A percentile compares a stretch with the other conserved stretches of the same genome.
phyloP scores from a whole-genome alignment of 1,140 invertebrate species.

The Limonius californicus region DNA sequence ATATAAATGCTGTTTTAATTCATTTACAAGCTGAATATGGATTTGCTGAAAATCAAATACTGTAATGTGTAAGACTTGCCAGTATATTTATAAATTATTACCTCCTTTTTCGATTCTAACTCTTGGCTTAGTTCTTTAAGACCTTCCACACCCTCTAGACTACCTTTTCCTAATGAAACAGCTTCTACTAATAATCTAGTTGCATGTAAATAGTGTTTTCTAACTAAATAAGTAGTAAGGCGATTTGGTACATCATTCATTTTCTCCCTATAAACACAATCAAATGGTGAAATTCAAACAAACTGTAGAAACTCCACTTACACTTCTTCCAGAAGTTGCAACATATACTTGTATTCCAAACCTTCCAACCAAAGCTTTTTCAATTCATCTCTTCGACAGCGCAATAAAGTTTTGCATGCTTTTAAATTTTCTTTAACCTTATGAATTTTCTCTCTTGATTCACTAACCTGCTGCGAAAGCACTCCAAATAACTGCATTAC shows the following conservation, averaged over 20 bases:
- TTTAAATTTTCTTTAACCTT: slow-evolving; percentile 85
- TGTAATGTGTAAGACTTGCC: no score
- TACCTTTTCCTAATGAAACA: slow-evolving; percentile 63
- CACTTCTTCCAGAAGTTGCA: slow-evolving; percentile 86
- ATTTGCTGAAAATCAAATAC: slow-evolving; percentile 57
- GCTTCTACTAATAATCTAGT: slow-evolving; percentile 74
- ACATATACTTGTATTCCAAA: slow-evolving; percentile 86
- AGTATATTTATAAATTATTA: slow-evolving; percentile 41
- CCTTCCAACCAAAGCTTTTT: slow-evolving; percentile 90
- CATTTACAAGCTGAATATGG: slow-evolving; percentile 66
- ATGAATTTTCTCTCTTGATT: slow-evolving; percentile 76
- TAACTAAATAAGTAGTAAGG: slow-evolving; percentile 63
- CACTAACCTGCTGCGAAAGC: slow-evolving; percentile 72
- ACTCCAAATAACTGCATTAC: slow-evolving; percentile 65
- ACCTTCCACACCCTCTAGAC: slow-evolving; percentile 74
- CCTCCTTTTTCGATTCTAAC: slow-evolving; percentile 67
- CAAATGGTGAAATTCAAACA: background rate
- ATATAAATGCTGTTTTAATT: slow-evolving; percentile 73
- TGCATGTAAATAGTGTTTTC: slow-evolving; percentile 83
- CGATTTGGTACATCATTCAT: slow-evolving; percentile 75
- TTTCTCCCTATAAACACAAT: slow-evolving; percentile 60
- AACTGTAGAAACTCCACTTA: no score
- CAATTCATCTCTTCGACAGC: slow-evolving; percentile 89
- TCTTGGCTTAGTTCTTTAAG: slow-evolving; percentile 72
- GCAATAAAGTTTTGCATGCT: slow-evolving; percentile 84